Evolutionary conservation across 1,140 invertebrate species (phyloP), one percentile per base, ranked within the genome.

Genomic region (Limonius californicus): DNA sequence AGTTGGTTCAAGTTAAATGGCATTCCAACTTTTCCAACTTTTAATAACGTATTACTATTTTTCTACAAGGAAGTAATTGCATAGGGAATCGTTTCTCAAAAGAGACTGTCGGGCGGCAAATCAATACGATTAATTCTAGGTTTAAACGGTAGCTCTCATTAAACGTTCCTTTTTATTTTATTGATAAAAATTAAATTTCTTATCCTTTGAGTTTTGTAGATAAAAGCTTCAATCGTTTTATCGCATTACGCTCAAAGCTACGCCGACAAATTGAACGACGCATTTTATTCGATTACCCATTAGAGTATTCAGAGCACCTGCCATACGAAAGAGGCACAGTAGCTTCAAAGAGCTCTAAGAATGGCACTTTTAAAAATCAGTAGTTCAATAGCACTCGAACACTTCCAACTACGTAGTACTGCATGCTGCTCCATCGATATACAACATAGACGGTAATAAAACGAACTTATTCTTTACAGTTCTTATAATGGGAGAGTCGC

Each of bases 121-220:
- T 59, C 57, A 20, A 59, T 59, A 59, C 57, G 42, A 59, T 59
- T 59, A 59, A 59, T 59, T 42, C 50, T 21, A 59, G 47, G 39
- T 59, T 59, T 18, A 18, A 20, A 21, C 57, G 42, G 50, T 20
- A 27, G 50, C 39, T 45, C 50, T 59, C 57, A 47, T 59, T 59
- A 59, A 59, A 59, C 50, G 57, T 59, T 45, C 32, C 9, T 27
- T 27, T 27, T 27, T 45, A 45, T 59, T 59, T 59, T 59, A 45
- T 45, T 59, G 57, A 59, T 59, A 59, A 59, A 59, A 59, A 59
- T 59, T 59, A 59, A 59, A 59, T 59, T 59, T 59, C 57, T 59
- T 59, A 59, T 59, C 57, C 57, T 59, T 59, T 59, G 57, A 59
- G 57, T 59, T 59, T 59, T 59, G 57, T 45, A 59, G 57, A 59